Evolutionary conservation across 2,888 invertebrate species (phyloP).

Genomic region (Agrotis ipsilon): DNA sequence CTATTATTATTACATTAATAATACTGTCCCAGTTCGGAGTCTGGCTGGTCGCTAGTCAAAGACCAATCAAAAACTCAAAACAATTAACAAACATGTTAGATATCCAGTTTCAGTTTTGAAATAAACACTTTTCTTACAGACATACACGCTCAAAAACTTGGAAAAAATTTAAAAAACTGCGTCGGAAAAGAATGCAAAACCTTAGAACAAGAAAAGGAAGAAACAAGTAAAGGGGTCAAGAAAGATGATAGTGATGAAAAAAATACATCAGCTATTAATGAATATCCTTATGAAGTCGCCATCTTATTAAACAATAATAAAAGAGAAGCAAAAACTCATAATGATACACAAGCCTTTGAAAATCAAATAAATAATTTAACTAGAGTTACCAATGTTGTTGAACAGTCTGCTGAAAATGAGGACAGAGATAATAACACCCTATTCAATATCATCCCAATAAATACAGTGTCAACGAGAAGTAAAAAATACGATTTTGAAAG

Average conservation of each 20-base stretch:
- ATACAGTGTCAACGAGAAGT: slow-evolving; percentile 68
- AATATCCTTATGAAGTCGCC: slow-evolving; percentile 81
- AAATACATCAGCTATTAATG: slow-evolving; percentile 75
- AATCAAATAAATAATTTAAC: slow-evolving; percentile 38
- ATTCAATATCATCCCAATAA: slow-evolving; percentile 33
- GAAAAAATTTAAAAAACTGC: slow-evolving; percentile 70
- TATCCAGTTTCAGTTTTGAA: neutral
- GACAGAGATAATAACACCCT: slow-evolving; percentile 19
- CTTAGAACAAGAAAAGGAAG: slow-evolving; percentile 46
- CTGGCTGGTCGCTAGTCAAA: too few species aligned
- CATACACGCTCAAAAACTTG: slow-evolving; percentile 60
- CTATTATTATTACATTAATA: too few species aligned
- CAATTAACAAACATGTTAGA: too few species aligned
- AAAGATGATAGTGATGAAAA: slow-evolving; percentile 71
- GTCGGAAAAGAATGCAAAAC: slow-evolving; percentile 54
- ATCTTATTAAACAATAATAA: slow-evolving; percentile 72
- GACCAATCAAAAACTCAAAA: too few species aligned
- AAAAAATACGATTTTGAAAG: slow-evolving; percentile 75
- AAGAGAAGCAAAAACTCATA: slow-evolving; percentile 35
- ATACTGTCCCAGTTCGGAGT: too few species aligned
- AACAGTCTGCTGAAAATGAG: neutral
- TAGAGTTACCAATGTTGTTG: neutral
- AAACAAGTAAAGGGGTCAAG: slow-evolving; percentile 44
- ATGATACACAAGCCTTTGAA: slow-evolving; percentile 27
- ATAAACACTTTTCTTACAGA: slow-evolving; percentile 61